Percentiles rank a stretch among this genome's conserved stretches.
Conservation (phyloP, 2,113 vertebrate genomes). For the Chlorocebus sabaeus region DNA sequence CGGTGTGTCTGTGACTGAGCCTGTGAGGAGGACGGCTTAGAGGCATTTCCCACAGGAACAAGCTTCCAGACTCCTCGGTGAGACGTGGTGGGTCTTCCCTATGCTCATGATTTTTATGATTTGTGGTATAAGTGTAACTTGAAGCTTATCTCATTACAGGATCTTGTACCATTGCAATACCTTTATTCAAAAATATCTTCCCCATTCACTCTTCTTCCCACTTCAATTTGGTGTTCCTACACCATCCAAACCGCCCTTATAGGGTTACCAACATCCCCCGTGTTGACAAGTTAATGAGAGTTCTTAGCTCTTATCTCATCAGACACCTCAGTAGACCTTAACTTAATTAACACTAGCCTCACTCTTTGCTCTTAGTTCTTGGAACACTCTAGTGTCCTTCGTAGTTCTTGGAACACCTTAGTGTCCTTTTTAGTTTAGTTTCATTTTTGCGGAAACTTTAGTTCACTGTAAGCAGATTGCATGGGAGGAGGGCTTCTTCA, state of each 20-base stretch:
- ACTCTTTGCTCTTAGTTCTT: background rate
- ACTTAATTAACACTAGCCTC: background rate
- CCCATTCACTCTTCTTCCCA: background rate
- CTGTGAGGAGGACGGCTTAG: too few species aligned
- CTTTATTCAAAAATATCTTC: background rate
- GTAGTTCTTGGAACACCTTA: background rate
- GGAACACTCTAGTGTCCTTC: background rate
- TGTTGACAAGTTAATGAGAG: background rate
- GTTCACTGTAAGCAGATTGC: background rate
- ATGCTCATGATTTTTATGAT: background rate
- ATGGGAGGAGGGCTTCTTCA: background rate
- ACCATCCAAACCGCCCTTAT: background rate
- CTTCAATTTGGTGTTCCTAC: background rate
- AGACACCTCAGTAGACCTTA: background rate
- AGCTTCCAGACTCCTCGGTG: background rate
- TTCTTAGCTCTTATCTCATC: background rate
- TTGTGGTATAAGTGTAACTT: background rate
- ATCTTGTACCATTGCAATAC: background rate
- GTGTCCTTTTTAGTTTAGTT: background rate
- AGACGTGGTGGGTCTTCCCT: background rate
- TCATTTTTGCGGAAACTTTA: background rate
- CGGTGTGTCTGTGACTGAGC: accelerated
- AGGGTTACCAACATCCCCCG: background rate
- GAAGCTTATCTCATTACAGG: background rate
- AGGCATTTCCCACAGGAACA: background rate